Evolutionary conservation across 2,113 vertebrate genomes (phyloP).

Genomic region (Tetrax tetrax): DNA sequence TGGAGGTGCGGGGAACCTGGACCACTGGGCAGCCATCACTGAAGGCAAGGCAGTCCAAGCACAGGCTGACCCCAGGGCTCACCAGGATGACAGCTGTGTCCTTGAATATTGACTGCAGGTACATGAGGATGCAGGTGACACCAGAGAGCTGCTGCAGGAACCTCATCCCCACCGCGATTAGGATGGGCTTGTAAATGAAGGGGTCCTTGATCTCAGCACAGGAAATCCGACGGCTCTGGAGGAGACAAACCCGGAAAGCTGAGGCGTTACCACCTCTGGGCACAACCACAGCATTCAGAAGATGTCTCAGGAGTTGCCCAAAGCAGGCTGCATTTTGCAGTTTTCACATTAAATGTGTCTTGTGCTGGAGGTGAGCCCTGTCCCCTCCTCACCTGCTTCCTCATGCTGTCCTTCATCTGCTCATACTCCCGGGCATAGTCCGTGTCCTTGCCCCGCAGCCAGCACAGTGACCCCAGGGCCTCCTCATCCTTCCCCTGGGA

Average conservation of each 20-base stretch:
- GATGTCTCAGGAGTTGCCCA: not conserved
- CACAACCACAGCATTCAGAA: not conserved
- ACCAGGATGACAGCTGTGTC: constrained; percentile 82
- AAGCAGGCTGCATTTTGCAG: not conserved
- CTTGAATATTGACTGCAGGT: constrained; percentile 89
- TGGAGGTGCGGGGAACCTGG: not conserved
- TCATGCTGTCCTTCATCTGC: constrained; percentile 78
- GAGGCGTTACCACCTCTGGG: not conserved
- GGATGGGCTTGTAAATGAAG: constrained; percentile 83
- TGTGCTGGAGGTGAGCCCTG: accelerated
- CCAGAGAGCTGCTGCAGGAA: constrained; percentile 95
- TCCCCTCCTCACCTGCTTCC: constrained; percentile 68
- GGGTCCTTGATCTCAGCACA: constrained; percentile 80
- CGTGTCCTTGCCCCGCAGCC: constrained; percentile 82
- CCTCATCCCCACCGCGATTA: constrained; percentile 87
- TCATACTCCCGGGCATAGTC: constrained; percentile 77
- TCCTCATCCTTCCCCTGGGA: constrained; percentile 77
- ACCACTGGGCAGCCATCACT: not conserved
- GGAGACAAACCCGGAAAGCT: not conserved
- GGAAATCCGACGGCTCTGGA: constrained; percentile 70
- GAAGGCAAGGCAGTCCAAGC: accelerated
- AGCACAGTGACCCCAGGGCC: constrained; percentile 79
- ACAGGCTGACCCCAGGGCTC: not conserved
- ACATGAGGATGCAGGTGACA: constrained; percentile 89
- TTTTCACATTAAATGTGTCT: not conserved